Conservation (phyloP, 2,113 vertebrate species). For the Rhinichthys klamathensis region DNA sequence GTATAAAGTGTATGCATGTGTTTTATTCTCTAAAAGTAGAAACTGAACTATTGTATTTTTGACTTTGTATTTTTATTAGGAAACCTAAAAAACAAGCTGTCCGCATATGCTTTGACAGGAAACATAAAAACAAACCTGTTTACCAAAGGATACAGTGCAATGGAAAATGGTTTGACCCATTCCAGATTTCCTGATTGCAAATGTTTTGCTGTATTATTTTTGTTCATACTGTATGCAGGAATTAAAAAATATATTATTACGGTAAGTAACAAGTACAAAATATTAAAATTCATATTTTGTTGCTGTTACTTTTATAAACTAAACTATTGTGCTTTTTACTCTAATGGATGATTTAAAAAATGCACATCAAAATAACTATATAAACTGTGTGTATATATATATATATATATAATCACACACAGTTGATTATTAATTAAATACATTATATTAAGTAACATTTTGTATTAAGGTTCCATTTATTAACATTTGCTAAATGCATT, state of each 20-base stretch:
- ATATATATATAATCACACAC: too few relatives aligned
- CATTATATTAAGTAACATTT: too few relatives aligned
- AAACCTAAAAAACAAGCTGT: conserved; percentile 18
- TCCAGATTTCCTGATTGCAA: background rate
- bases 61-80: conserved; percentile 24
- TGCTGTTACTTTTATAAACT: background rate
- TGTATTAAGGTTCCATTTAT: background rate
- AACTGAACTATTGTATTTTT: background rate
- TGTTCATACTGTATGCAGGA: background rate
- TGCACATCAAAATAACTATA: too few relatives aligned
- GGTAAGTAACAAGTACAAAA: background rate
- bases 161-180: conserved; percentile 1
- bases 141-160: background rate
- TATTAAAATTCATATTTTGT: background rate
- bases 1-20: background rate
- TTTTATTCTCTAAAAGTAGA: background rate
- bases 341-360: background rate
- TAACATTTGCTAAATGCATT: background rate
- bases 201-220: background rate
- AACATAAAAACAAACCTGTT: conserved; percentile 24
- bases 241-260: background rate
- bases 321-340: background rate
- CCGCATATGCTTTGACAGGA: background rate
- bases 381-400: too few relatives aligned
- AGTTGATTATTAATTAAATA: too few relatives aligned